phyloP scores from a whole-genome alignment of 2,888 invertebrate species.

The Nycteola revayana region DNA sequence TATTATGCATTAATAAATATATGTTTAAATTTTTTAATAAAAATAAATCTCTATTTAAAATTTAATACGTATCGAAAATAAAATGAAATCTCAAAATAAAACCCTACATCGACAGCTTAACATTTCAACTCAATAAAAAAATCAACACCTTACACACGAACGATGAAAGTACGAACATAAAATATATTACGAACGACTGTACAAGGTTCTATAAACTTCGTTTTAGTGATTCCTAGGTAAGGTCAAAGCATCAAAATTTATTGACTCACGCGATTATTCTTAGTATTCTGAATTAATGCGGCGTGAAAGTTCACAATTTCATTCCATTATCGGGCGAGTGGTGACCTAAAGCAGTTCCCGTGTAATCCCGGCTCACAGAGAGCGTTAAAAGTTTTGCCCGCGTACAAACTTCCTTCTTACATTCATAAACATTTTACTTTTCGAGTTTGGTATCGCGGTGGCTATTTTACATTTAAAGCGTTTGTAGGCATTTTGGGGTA shows the following conservation, averaged over 20 bases:
- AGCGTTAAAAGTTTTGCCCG: slow-evolving; percentile 58
- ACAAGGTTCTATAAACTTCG: slow-evolving; percentile 4
- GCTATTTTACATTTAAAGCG: slow-evolving; percentile 56
- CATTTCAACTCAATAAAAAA: too few species aligned
- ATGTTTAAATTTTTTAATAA: too few species aligned
- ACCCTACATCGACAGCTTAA: too few species aligned
- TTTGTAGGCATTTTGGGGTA: slow-evolving; percentile 29
- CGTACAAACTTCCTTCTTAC: slow-evolving; percentile 62
- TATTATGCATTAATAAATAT: too few species aligned
- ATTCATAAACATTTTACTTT: slow-evolving; percentile 76
- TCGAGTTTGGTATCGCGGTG: slow-evolving; percentile 43
- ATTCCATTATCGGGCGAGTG: slow-evolving; percentile 60
- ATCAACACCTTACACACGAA: too few species aligned
- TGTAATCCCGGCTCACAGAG: slow-evolving; percentile 65
- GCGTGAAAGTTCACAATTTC: slow-evolving; percentile 57
- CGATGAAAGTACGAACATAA: slow-evolving; percentile 4
- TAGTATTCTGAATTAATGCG: slow-evolving; percentile 42
- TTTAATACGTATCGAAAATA: too few species aligned
- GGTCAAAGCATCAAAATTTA: slow-evolving; percentile 22
- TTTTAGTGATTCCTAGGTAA: slow-evolving; percentile 8
- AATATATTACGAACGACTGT: slow-evolving; percentile 2
- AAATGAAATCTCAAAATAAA: too few species aligned
- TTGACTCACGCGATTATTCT: slow-evolving; percentile 27
- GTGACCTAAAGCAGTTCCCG: slow-evolving; percentile 71
- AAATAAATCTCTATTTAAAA: too few species aligned